A percentile compares a stretch with the other conserved stretches of the same genome.
phyloP scores from a whole-genome alignment of 2,888 invertebrate species.

The Bellardia bayeri region DNA sequence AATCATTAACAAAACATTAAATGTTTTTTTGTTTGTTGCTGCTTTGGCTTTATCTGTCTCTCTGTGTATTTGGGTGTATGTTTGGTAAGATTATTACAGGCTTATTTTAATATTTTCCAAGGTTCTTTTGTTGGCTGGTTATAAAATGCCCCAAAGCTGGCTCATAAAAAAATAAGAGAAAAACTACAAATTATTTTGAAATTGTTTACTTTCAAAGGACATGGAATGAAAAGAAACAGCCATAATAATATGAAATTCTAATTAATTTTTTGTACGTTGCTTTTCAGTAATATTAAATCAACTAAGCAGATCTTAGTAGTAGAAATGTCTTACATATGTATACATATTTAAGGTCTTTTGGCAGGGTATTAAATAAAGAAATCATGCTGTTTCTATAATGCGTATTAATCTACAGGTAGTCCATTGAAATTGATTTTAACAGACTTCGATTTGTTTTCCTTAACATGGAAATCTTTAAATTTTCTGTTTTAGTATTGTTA shows the following conservation, averaged over 20 bases:
- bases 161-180: neutral
- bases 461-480: too few relatives aligned
- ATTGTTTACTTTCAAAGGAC: neutral
- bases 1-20: constrained; percentile 66
- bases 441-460: too few relatives aligned
- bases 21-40: constrained; percentile 7
- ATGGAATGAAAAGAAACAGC: neutral
- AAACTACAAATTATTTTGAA: constrained; percentile 12
- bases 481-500: too few relatives aligned
- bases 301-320: neutral
- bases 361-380: neutral
- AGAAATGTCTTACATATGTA: neutral
- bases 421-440: neutral
- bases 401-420: neutral
- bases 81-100: constrained; percentile 17
- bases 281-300: constrained; percentile 2
- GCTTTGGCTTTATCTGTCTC: neutral
- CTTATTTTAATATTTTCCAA: constrained; percentile 27
- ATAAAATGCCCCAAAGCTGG: constrained; percentile 26
- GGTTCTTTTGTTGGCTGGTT: constrained; percentile 6
- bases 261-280: constrained; percentile 13
- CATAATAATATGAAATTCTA: constrained; percentile 26
- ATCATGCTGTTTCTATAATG: neutral
- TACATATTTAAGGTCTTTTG: neutral
- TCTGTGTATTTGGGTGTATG: neutral